Conservation (phyloP, 92 coral and sea anemone species). For the Scolanthus callimorphus region DNA sequence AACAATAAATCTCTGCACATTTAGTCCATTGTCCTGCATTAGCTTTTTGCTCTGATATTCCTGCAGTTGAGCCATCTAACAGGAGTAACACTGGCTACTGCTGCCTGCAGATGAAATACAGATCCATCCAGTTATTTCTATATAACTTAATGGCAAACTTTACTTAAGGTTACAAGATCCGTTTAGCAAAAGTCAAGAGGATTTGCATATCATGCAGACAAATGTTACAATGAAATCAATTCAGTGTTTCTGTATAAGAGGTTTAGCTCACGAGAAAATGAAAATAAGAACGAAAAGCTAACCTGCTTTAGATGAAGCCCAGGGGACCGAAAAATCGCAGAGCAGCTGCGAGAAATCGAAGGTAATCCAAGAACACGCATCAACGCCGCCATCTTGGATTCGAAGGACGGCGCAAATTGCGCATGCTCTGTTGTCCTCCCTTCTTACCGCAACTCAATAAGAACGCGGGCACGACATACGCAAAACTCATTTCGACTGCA, state of each 20-base stretch:
- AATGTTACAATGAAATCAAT: too few relatives aligned
- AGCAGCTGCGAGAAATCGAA: slow-evolving; percentile 45
- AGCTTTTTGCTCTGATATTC: slow-evolving; percentile 96
- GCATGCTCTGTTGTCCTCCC: slow-evolving; percentile 28
- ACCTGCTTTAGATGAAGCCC: slow-evolving; percentile 66
- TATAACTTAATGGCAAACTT: too few relatives aligned
- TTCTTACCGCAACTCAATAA: background rate
- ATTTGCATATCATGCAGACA: too few relatives aligned
- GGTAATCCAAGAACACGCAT: slow-evolving; percentile 37
- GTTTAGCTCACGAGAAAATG: too few relatives aligned
- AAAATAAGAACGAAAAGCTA: background rate
- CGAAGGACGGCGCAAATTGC: background rate
- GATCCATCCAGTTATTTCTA: too few relatives aligned
- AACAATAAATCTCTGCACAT: slow-evolving; percentile 89
- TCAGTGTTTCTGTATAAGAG: too few relatives aligned
- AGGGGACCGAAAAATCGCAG: slow-evolving; percentile 33
- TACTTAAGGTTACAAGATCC: too few relatives aligned
- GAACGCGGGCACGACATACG: too few relatives aligned
- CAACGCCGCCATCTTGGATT: slow-evolving; percentile 85
- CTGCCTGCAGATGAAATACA: slow-evolving; percentile 25
- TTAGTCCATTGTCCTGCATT: slow-evolving; percentile 89
- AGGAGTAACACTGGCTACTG: slow-evolving; percentile 56
- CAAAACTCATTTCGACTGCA: too few relatives aligned
- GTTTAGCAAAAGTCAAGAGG: too few relatives aligned
- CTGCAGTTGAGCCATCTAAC: slow-evolving; percentile 82